Evolutionary conservation across 2,797 vertebrate genomes (phyloP).

Genomic region (Enteromius anoplus): DNA sequence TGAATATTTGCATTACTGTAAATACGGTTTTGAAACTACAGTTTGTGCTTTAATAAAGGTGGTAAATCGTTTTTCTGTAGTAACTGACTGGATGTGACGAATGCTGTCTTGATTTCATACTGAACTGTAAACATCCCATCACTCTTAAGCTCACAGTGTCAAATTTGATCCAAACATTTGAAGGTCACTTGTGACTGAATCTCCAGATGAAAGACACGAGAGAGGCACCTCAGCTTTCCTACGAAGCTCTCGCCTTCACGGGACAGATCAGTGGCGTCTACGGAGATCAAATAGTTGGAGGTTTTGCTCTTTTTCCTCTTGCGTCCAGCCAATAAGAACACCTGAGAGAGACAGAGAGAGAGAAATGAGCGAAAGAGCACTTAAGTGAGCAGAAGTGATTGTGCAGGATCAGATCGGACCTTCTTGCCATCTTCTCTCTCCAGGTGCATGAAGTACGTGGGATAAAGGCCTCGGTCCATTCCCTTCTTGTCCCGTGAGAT

Average conservation of each 20-base stretch:
- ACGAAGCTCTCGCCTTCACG: conserved; percentile 92
- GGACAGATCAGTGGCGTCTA: conserved; percentile 93
- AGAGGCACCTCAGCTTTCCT: conserved; percentile 90
- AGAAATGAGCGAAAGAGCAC: not conserved
- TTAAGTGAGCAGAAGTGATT: not conserved
- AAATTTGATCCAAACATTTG: not conserved
- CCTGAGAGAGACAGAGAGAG: conserved; percentile 67
- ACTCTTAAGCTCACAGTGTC: too few relatives aligned
- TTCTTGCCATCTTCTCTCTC: conserved; percentile 91
- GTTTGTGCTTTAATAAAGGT: not conserved
- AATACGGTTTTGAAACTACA: not conserved
- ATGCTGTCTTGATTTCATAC: not conserved
- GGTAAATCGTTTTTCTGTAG: not conserved
- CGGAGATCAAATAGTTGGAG: conserved; percentile 95
- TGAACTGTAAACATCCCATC: not conserved
- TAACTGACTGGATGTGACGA: not conserved
- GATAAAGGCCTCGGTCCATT: conserved; percentile 94
- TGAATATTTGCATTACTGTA: not conserved
- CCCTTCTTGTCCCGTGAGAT: conserved; percentile 96
- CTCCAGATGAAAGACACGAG: not conserved
- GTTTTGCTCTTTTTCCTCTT: conserved; percentile 99
- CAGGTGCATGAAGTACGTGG: conserved; percentile 97
- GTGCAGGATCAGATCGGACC: conserved; percentile 68
- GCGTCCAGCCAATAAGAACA: conserved; percentile 92
- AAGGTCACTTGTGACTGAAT: not conserved